Percentiles rank a stretch among this genome's conserved stretches.
Evolutionary conservation across 2,888 invertebrate genomes (phyloP).

Genomic region (Tipula confusa): DNA sequence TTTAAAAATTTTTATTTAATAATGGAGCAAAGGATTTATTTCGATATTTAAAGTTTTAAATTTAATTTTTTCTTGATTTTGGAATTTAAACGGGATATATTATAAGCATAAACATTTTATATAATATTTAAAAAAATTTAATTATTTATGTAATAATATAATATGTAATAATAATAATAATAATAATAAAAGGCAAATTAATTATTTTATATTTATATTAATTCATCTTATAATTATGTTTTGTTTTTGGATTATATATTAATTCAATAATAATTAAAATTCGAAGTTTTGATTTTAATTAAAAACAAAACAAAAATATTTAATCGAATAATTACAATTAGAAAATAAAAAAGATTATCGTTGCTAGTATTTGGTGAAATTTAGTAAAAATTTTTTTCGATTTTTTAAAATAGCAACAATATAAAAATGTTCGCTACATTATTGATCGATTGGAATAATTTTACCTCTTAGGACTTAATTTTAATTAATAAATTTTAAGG

Average conservation of each 20-base stretch:
- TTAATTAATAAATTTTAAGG: background rate
- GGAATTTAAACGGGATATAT: background rate
- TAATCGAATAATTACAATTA: background rate
- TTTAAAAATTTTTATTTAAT: background rate
- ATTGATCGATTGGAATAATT: background rate
- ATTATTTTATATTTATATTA: background rate
- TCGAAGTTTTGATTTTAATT: background rate
- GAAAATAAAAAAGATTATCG: background rate
- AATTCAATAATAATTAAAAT: conserved; percentile 4
- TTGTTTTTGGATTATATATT: background rate
- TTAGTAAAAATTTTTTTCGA: background rate
- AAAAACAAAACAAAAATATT: background rate
- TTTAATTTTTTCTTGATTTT: background rate
- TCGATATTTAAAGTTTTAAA: background rate
- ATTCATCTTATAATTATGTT: background rate
- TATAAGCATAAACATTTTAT: too few relatives aligned
- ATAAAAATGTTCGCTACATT: background rate
- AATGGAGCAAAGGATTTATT: background rate
- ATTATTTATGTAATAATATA: background rate
- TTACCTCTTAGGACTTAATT: background rate
- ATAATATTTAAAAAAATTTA: background rate
- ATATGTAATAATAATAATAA: background rate
- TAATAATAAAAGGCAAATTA: background rate
- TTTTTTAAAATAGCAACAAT: background rate
- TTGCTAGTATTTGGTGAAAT: conserved; percentile 8